These are phyloP conservation scores for Hylia prasina DNA, from an alignment of 2,113 vertebrate species.

Conservation along the genomic window DNA sequence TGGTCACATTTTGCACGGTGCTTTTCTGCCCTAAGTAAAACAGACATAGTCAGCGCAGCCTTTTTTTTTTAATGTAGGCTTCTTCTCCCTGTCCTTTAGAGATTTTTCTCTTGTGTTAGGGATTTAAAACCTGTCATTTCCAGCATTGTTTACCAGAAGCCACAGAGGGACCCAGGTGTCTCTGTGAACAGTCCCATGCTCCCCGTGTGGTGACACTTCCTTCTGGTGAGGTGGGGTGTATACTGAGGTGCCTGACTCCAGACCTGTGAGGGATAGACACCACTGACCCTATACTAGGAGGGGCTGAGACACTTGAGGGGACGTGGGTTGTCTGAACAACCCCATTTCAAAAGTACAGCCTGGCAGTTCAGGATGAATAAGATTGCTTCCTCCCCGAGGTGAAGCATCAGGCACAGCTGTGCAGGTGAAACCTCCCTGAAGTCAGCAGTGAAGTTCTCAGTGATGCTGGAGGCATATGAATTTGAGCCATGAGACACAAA, in stretches of 20 bases:
- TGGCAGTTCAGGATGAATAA: neutral
- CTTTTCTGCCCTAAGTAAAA: neutral
- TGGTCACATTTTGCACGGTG: neutral
- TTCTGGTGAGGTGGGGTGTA: neutral
- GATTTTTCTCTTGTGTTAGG: neutral
- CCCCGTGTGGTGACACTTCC: neutral
- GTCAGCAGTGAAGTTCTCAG: neutral
- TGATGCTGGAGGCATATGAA: neutral
- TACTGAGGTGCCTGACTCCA: neutral
- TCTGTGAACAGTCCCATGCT: neutral
- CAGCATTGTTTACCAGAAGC: neutral
- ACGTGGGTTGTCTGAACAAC: neutral
- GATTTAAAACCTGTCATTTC: neutral
- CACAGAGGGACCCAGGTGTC: neutral
- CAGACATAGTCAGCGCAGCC: neutral
- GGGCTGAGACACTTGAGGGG: neutral
- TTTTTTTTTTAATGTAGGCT: neutral
- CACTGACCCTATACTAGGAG: neutral
- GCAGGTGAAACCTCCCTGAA: constrained; percentile 20
- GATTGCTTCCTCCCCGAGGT: neutral
- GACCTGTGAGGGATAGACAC: neutral
- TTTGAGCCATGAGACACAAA: constrained; percentile 28
- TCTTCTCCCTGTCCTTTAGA: neutral
- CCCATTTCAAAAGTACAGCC: neutral
- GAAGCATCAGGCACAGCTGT: constrained; percentile 21